Percentiles rank a stretch among this genome's conserved stretches.
phyloP scores from a whole-genome alignment of 2,888 invertebrate genomes.

The Metellina segmentata region DNA sequence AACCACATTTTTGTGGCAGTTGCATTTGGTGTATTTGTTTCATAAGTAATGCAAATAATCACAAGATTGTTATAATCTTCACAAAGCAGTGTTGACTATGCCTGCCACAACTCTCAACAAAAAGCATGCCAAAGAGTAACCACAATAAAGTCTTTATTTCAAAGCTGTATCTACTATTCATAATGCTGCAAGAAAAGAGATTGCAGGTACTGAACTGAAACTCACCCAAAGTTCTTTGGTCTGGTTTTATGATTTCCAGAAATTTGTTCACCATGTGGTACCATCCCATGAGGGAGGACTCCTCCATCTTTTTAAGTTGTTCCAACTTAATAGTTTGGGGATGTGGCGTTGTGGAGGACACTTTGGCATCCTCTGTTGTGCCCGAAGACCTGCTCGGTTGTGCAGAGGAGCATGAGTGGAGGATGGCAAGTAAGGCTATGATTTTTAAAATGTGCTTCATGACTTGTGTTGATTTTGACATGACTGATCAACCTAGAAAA shows the following conservation, averaged over 20 bases:
- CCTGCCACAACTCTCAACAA: too few relatives aligned
- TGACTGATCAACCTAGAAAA: slow-evolving; percentile 37
- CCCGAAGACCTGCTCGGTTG: slow-evolving; percentile 42
- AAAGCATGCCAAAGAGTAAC: too few relatives aligned
- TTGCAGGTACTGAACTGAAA: too few relatives aligned
- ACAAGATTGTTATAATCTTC: too few relatives aligned
- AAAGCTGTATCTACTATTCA: too few relatives aligned
- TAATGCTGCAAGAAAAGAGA: too few relatives aligned
- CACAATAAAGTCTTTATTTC: too few relatives aligned
- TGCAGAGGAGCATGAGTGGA: slow-evolving; percentile 19
- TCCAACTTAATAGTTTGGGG: slow-evolving; percentile 48
- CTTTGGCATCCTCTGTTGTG: slow-evolving; percentile 4
- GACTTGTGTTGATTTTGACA: not conserved
- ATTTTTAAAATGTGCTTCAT: slow-evolving; percentile 25
- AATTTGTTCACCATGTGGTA: slow-evolving; percentile 72
- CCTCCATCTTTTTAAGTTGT: slow-evolving; percentile 67
- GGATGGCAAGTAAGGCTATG: slow-evolving; percentile 36
- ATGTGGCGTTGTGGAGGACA: slow-evolving; percentile 57
- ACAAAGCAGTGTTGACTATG: too few relatives aligned
- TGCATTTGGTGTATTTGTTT: too few relatives aligned
- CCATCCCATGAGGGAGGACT: slow-evolving; percentile 68
- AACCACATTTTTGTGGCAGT: too few relatives aligned
- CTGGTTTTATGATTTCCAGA: slow-evolving; percentile 66
- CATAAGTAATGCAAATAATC: too few relatives aligned
- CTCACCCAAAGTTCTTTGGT: slow-evolving; percentile 66